Conservation (phyloP, 2,113 vertebrate species). For the Syrmaticus mikado region DNA sequence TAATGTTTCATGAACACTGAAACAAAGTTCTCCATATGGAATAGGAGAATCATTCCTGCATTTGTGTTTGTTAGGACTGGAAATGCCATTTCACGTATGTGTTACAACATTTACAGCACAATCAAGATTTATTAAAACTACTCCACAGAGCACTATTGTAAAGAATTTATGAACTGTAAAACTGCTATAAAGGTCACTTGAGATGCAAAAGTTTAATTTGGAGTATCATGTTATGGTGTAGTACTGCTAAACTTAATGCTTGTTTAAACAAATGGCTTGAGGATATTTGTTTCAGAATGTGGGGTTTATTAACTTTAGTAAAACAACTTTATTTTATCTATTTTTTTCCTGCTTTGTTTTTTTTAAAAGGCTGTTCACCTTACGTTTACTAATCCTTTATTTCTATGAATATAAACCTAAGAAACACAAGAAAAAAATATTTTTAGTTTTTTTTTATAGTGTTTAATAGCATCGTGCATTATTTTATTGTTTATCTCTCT, state of each 20-base stretch:
- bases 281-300: conserved; percentile 72
- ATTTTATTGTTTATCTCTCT: neutral
- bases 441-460: neutral
- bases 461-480: neutral
- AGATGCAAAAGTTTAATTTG: conserved; percentile 82
- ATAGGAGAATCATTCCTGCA: neutral
- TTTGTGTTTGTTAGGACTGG: conserved; percentile 56
- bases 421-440: neutral
- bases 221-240: conserved; percentile 75
- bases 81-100: conserved; percentile 66
- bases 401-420: neutral
- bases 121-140: conserved; percentile 80
- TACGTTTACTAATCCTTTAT: neutral
- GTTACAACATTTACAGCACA: conserved; percentile 72
- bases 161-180: conserved; percentile 83
- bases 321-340: conserved; percentile 49
- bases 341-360: conserved; percentile 36
- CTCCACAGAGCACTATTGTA: conserved; percentile 71
- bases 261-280: conserved; percentile 77
- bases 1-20: conserved; percentile 34
- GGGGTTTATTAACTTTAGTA: conserved; percentile 66
- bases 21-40: neutral
- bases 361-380: conserved; percentile 34
- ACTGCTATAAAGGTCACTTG: conserved; percentile 77
- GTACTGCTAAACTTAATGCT: conserved; percentile 64